Evolutionary conservation across 2,113 vertebrate genomes (phyloP).

Genomic region (Quiscalus mexicanus): DNA sequence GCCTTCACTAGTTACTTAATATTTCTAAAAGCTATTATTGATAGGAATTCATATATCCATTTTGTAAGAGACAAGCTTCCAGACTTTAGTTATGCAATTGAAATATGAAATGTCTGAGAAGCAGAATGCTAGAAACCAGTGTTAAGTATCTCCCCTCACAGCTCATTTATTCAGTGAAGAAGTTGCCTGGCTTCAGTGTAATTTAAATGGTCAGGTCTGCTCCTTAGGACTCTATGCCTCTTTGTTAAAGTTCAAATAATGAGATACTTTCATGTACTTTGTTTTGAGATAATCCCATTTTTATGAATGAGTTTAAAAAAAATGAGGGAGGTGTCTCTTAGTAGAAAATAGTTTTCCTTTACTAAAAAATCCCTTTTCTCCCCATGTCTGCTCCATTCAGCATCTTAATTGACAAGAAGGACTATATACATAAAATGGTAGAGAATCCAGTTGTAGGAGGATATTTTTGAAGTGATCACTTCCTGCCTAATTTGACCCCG

Average conservation of each 20-base stretch:
- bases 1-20: not conserved
- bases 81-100: not conserved
- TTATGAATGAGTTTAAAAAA: not conserved
- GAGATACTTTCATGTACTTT: not conserved
- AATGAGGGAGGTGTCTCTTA: not conserved
- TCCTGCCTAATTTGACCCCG: not conserved
- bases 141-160: not conserved
- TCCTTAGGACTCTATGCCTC: not conserved
- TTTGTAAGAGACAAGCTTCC: not conserved
- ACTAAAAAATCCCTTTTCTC: not conserved
- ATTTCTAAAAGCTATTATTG: not conserved
- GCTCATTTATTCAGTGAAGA: not conserved
- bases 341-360: not conserved
- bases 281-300: constrained; percentile 9
- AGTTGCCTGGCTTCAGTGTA: not conserved
- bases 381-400: not conserved
- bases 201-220: not conserved
- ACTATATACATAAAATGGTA: not conserved
- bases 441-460: not conserved
- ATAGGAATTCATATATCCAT: not conserved
- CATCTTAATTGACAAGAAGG: not conserved
- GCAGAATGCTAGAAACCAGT: not conserved
- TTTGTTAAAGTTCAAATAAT: not conserved
- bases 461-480: not conserved
- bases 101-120: not conserved